phyloP scores from a whole-genome alignment of 2,113 vertebrate genomes.

The Hassar affinis region DNA sequence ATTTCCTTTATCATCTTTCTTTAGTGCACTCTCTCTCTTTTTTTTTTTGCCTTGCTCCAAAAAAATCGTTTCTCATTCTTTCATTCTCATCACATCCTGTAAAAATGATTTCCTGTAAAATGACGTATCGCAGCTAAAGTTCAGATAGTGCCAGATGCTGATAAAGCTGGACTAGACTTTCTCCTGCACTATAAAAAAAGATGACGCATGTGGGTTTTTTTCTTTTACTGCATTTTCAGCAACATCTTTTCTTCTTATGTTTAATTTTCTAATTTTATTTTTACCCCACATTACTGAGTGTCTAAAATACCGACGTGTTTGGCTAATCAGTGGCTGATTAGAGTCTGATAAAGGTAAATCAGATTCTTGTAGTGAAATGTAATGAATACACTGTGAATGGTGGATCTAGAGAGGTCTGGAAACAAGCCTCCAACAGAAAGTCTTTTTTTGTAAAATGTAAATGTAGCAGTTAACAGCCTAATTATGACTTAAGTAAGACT shows the following conservation, averaged over 20 bases:
- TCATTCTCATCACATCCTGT: not conserved
- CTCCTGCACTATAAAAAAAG: not conserved
- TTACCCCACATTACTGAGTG: not conserved
- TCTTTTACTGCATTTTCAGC: not conserved
- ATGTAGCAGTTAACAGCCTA: not conserved
- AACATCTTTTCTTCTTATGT: not conserved
- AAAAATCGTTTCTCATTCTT: not conserved
- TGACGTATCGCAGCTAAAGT: not conserved
- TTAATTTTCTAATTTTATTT: not conserved
- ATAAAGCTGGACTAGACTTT: not conserved
- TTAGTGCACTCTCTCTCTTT: not conserved
- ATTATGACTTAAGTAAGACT: not conserved
- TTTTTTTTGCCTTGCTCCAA: not conserved
- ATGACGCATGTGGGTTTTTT: not conserved
- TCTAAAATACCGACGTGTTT: not conserved
- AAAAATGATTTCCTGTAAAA: not conserved
- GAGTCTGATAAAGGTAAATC: not conserved
- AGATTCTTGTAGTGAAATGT: not conserved
- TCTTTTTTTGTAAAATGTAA: no score
- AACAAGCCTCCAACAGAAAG: not conserved
- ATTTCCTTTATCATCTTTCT: not conserved
- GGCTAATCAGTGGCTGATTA: not conserved
- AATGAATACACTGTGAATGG: not conserved
- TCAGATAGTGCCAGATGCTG: constrained; percentile 1
- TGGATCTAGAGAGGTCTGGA: not conserved